Base-by-base conservation (phyloP, 2,113 vertebrate species). In the Apodemus speciosus region DNA sequence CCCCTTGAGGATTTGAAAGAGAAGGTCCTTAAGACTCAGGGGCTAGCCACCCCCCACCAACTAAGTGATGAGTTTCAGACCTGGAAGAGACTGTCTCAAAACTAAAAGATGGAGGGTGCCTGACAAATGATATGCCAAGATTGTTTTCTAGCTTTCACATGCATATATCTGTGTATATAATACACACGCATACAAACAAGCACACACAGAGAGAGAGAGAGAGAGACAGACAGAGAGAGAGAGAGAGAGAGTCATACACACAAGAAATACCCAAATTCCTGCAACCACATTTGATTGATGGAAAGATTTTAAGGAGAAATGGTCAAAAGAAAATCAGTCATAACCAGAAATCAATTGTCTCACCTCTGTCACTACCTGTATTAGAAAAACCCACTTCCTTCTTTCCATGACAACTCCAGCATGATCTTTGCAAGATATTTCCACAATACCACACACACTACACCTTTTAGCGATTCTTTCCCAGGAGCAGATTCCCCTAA, bases 371-470 rank as follows among this genome's bases (percentile, higher is more conserved):
- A 9, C 43, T n/a, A 20, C n/a, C 51, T 79, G 32, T n/a, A 23
- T n/a, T 56, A 23, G 76, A n/a, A 79, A 79, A 23, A n/a, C 32
- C 23, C 81, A 46, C 25, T 66, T 62, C 77, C 40, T 92, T 91
- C 13, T 21, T 85, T 86, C 85, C 15, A 89, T 69, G 58, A 95
- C 2, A 51, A 94, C 40, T 81, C 64, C 40, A 81, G 51, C 30
- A 32, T 23, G 40, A 72, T 72, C 66, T 90, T 87, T 53, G 51
- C 20, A 85, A 85, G 11, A 56, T 69, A 62, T 85, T 80, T 73
- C 73, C 56, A 93, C 60, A 92, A 92, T 72, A 58, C 81, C 62
- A 72, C 51, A 83, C 64, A 20, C 58, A 80, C 85, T 81, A 51
- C 89, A 64, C 56, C 83, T 60, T 80, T 87, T 64, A 88, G 14